phyloP scores from a whole-genome alignment of 2,888 invertebrate genomes.

The Drosophila anceps region DNA sequence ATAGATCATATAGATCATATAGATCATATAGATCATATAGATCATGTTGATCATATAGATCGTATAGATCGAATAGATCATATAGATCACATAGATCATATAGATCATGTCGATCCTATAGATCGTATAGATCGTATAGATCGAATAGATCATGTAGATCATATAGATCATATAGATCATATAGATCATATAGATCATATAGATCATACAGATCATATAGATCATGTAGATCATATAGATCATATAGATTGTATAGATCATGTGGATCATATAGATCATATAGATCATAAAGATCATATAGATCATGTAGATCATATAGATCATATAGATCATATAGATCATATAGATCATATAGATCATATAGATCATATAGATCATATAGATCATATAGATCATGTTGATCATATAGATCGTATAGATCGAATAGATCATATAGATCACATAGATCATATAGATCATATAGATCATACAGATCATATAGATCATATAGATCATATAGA shows the following conservation, averaged over 20 bases:
- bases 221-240: neutral
- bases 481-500: neutral
- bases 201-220: no score
- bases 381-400: neutral
- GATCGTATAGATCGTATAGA: no score
- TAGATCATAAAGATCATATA: neutral
- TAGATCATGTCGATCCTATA: no score
- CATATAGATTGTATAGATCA: neutral
- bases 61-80: no score
- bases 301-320: neutral
- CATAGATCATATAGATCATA: neutral
- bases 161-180: no score
- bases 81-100: no score
- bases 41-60: no score
- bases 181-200: neutral
- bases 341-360: neutral
- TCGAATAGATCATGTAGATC: no score
- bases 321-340: no score
- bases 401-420: neutral
- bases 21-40: no score
- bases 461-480: neutral
- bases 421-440: neutral
- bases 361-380: neutral
- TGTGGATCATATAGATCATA: neutral
- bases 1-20: no score